These are phyloP conservation scores for Aspiorhynchus laticeps DNA, from an alignment of 2,113 vertebrate species.

Conservation along the genomic window DNA sequence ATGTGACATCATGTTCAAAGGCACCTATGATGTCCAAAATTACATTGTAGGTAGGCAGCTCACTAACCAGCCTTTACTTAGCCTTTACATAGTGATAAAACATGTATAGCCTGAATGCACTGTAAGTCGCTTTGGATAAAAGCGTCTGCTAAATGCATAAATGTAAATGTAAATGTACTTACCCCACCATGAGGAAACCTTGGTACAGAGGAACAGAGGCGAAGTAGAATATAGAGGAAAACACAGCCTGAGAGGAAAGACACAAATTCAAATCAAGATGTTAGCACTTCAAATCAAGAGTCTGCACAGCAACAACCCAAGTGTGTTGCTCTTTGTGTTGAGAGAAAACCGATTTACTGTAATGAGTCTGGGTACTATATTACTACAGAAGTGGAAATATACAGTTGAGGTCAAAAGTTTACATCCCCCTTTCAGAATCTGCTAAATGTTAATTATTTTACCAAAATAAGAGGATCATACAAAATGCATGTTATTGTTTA, in stretches of 20 bases:
- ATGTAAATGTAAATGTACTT: too few relatives aligned
- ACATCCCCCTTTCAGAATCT: too few relatives aligned
- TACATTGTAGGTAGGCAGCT: neutral
- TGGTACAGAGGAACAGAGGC: conserved; percentile 97
- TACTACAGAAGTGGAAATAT: neutral
- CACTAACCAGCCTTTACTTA: conserved; percentile 11
- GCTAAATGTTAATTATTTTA: too few relatives aligned
- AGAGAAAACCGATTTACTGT: neutral
- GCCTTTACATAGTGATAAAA: too few relatives aligned
- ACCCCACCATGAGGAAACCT: conserved; percentile 99
- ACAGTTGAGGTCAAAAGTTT: too few relatives aligned
- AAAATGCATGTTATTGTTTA: too few relatives aligned
- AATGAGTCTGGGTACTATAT: neutral
- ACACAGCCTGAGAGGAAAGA: conserved; percentile 84
- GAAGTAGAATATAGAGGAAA: conserved; percentile 97
- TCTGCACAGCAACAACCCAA: neutral
- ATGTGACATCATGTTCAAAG: neutral
- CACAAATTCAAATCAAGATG: neutral
- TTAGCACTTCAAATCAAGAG: conserved; percentile 26
- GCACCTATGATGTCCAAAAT: neutral
- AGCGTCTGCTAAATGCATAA: too few relatives aligned
- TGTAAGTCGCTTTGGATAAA: too few relatives aligned
- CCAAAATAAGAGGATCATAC: too few relatives aligned
- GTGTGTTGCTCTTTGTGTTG: neutral
- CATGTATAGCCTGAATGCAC: too few relatives aligned